Evolutionary conservation across 2,113 vertebrate species (phyloP).

Genomic region (Lycocorax pyrrhopterus): DNA sequence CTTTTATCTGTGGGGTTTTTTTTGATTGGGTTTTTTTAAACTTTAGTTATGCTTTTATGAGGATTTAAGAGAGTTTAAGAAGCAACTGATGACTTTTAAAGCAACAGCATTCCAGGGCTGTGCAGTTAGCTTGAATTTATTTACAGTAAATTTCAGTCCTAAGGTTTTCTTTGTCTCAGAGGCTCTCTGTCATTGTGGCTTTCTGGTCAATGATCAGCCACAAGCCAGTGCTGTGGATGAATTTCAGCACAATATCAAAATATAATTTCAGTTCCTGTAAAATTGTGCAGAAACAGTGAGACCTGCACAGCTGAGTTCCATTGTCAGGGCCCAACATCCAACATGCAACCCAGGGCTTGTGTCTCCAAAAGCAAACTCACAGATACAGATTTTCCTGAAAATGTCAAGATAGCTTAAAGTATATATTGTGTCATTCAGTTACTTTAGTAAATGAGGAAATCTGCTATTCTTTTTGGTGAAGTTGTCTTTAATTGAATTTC

Average conservation of each 20-base stretch:
- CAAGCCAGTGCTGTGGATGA: neutral
- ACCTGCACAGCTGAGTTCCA: neutral
- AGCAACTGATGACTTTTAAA: slow-evolving; percentile 63
- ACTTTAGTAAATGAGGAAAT: neutral
- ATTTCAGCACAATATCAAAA: neutral
- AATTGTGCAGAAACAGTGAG: neutral
- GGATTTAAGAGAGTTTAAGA: slow-evolving; percentile 67
- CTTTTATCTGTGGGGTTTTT: neutral
- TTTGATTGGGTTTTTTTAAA: neutral
- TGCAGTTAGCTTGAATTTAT: slow-evolving; percentile 60
- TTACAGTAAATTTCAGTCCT: slow-evolving; percentile 47
- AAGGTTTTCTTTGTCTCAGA: slow-evolving; percentile 56
- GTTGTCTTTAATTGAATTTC: neutral
- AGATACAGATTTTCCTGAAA: neutral
- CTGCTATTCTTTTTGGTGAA: neutral
- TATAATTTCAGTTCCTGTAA: neutral
- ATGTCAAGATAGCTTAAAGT: neutral
- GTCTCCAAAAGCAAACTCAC: neutral
- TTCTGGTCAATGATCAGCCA: slow-evolving; percentile 1
- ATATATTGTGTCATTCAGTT: neutral
- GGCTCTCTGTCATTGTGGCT: slow-evolving; percentile 20
- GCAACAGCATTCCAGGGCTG: neutral
- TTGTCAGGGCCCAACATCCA: neutral
- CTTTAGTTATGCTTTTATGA: slow-evolving; percentile 21
- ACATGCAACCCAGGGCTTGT: neutral